Conservation (phyloP, 2,113 vertebrate genomes). For the Sinocyclocheilus anshuiensis region DNA sequence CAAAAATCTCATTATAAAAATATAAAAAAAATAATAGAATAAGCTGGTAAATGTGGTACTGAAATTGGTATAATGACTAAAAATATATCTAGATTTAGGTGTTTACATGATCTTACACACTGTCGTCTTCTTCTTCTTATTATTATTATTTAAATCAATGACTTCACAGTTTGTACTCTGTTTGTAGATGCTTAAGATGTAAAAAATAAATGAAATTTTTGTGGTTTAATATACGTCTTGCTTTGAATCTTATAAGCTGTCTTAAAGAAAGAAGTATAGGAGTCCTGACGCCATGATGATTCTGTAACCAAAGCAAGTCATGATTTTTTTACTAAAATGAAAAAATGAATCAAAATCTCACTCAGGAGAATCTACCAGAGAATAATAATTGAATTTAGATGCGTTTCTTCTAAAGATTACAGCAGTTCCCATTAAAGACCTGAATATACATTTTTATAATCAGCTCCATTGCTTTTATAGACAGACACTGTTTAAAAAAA, state of each 20-base stretch:
- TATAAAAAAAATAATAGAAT: background rate
- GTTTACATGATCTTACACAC: background rate
- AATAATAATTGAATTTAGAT: slow-evolving; percentile 21
- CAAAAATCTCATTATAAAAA: background rate
- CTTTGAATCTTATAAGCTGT: slow-evolving; percentile 5
- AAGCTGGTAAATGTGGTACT: background rate
- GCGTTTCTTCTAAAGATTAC: background rate
- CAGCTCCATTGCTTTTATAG: background rate
- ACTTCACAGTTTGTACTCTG: background rate
- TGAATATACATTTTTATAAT: slow-evolving; percentile 12
- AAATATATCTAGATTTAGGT: background rate
- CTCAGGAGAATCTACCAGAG: background rate
- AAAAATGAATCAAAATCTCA: background rate
- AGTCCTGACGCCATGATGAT: background rate
- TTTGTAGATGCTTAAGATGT: background rate
- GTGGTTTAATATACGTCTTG: background rate
- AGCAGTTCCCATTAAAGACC: background rate
- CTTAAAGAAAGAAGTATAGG: background rate
- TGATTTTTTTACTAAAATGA: slow-evolving; percentile 24
- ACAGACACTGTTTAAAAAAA: background rate
- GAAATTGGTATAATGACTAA: background rate
- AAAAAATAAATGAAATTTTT: too few relatives aligned
- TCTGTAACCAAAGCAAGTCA: background rate
- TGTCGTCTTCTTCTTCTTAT: background rate
- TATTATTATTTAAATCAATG: background rate